Conservation (phyloP, 2,888 invertebrate genomes). For the Hypomecis atomaria region DNA sequence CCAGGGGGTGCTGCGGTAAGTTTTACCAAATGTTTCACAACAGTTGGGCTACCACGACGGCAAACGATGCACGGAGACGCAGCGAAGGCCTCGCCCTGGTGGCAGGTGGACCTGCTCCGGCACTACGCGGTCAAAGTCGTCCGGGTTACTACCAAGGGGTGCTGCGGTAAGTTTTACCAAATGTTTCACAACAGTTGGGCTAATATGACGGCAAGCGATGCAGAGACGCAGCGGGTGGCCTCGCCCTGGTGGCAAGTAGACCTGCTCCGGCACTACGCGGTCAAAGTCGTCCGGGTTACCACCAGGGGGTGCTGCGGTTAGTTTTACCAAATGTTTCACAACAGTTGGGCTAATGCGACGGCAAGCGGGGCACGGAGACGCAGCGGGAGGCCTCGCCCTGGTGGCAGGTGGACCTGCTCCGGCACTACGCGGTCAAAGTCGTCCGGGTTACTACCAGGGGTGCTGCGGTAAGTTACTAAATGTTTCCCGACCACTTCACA, state of each 20-base stretch:
- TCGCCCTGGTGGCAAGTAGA: too few species aligned
- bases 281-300: conserved; percentile 93
- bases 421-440: conserved; percentile 87
- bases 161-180: conserved; percentile 85
- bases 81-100: too few species aligned
- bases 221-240: too few species aligned
- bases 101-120: too few species aligned
- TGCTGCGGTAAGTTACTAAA: conserved; percentile 86
- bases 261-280: conserved; percentile 68
- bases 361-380: conserved; percentile 52
- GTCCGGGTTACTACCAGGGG: conserved; percentile 93
- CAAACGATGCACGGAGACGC: too few species aligned
- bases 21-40: conserved; percentile 1
- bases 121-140: conserved; percentile 90
- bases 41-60: too few species aligned
- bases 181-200: neutral
- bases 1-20: conserved; percentile 91
- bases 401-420: too few species aligned
- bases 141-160: conserved; percentile 92
- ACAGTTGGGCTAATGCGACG: too few species aligned
- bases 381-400: too few species aligned
- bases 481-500: too few species aligned
- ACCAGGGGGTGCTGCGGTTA: conserved; percentile 92
- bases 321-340: conserved; percentile 37
- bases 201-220: too few species aligned